These are phyloP conservation scores for Dynastes hyllus DNA, from an alignment of 2,888 invertebrate species.

Conservation along the genomic window DNA sequence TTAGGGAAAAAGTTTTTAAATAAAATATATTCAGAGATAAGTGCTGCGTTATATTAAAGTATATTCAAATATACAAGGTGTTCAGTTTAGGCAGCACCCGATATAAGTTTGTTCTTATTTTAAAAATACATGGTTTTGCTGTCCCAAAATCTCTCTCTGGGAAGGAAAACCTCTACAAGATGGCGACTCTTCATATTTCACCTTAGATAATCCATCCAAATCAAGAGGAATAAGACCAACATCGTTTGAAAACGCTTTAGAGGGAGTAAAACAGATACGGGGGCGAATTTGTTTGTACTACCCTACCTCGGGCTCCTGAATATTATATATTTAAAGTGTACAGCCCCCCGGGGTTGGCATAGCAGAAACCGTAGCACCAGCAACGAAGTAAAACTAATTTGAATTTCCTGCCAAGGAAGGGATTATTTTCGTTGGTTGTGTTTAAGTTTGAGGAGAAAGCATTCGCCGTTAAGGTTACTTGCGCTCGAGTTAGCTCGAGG, in stretches of 20 bases:
- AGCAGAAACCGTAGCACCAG: neutral
- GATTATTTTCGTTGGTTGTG: slow-evolving; percentile 33
- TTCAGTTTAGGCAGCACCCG: too few relatives aligned
- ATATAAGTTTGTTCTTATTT: too few relatives aligned
- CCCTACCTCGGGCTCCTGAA: neutral
- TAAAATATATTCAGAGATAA: too few relatives aligned
- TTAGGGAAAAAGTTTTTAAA: too few relatives aligned
- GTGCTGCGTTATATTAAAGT: too few relatives aligned
- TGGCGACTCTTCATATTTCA: neutral
- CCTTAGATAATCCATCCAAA: neutral
- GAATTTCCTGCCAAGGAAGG: slow-evolving; percentile 35
- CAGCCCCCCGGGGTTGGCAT: neutral
- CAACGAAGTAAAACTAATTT: slow-evolving; percentile 28
- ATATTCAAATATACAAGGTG: too few relatives aligned
- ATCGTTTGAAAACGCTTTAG: neutral
- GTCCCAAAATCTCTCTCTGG: too few relatives aligned
- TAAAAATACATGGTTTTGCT: too few relatives aligned
- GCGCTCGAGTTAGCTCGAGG: neutral
- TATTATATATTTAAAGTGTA: slow-evolving; percentile 35
- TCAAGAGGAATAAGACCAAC: neutral
- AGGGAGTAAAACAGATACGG: neutral
- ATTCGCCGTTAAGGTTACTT: neutral
- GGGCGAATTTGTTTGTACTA: slow-evolving; percentile 16
- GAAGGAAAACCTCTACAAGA: too few relatives aligned
- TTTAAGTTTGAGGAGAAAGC: slow-evolving; percentile 22